Percentiles rank a stretch among this genome's conserved stretches.
Evolutionary conservation across 2,113 vertebrate species (phyloP).

Genomic region (Notiomystis cincta): DNA sequence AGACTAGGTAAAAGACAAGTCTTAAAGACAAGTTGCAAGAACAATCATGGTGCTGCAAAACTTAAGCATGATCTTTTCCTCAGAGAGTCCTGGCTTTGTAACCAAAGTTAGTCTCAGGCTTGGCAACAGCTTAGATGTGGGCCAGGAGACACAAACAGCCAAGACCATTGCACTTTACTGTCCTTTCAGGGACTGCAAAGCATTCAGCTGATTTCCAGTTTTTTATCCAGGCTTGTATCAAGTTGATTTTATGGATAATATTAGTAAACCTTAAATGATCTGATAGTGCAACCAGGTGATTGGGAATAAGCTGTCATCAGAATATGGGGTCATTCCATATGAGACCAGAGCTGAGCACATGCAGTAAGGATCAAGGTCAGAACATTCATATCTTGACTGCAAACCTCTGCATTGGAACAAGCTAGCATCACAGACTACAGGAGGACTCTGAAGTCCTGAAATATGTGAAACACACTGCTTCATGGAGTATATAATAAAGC

Average conservation of each 20-base stretch:
- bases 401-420: not conserved
- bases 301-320: not conserved
- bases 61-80: not conserved
- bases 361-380: not conserved
- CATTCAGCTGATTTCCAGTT: not conserved
- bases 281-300: not conserved
- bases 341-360: not conserved
- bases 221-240: not conserved
- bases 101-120: not conserved
- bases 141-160: not conserved
- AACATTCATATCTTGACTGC: not conserved
- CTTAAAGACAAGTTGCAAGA: not conserved
- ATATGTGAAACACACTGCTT: not conserved
- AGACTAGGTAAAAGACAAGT: not conserved
- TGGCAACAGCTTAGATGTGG: not conserved
- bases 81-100: not conserved
- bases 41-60: not conserved
- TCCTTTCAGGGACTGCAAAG: not conserved
- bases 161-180: not conserved
- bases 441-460: not conserved
- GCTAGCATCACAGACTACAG: not conserved
- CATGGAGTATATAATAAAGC: not conserved
- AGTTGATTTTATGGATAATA: not conserved
- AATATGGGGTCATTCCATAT: not conserved
- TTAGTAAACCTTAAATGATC: not conserved